These are phyloP conservation scores for Orchesellides sinensis DNA, from an alignment of 2,888 invertebrate species.

Conservation along the genomic window DNA sequence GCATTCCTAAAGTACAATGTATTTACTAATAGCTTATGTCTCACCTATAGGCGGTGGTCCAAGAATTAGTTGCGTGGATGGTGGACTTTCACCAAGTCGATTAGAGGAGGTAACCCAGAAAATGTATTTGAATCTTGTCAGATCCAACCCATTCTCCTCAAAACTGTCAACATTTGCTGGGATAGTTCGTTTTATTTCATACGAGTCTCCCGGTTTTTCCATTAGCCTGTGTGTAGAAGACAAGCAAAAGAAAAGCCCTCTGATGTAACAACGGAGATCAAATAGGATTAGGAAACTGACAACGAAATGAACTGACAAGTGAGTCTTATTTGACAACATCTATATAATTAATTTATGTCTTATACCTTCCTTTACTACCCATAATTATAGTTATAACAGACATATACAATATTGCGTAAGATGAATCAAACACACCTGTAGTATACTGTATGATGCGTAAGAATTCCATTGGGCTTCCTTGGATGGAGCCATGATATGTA, in stretches of 20 bases:
- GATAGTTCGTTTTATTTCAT: slow-evolving; percentile 73
- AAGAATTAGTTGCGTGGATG: slow-evolving; percentile 69
- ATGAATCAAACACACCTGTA: slow-evolving; percentile 65
- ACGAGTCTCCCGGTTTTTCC: slow-evolving; percentile 70
- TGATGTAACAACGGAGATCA: slow-evolving; percentile 63
- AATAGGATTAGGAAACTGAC: slow-evolving; percentile 61
- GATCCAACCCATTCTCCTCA: slow-evolving; percentile 71
- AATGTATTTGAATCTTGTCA: slow-evolving; percentile 70
- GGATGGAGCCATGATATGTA: slow-evolving; percentile 73
- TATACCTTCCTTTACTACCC: no score
- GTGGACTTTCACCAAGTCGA: slow-evolving; percentile 71
- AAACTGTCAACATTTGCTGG: slow-evolving; percentile 64
- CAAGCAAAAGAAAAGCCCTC: slow-evolving; percentile 36
- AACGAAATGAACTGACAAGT: slow-evolving; percentile 63
- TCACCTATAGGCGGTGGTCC: slow-evolving; percentile 70
- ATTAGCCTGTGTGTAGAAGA: slow-evolving; percentile 61
- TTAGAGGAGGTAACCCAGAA: slow-evolving; percentile 73
- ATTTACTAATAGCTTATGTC: neutral
- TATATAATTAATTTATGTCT: no score
- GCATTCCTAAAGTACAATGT: neutral
- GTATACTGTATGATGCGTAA: slow-evolving; percentile 72
- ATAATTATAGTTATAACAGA: no score
- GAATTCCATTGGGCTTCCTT: slow-evolving; percentile 68
- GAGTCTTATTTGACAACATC: slow-evolving; percentile 51
- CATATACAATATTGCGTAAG: neutral